A percentile compares a stretch with the other conserved stretches of the same genome.
Conservation (phyloP, 2,888 invertebrate species). For the Chaetogeoica ovagalla region DNA sequence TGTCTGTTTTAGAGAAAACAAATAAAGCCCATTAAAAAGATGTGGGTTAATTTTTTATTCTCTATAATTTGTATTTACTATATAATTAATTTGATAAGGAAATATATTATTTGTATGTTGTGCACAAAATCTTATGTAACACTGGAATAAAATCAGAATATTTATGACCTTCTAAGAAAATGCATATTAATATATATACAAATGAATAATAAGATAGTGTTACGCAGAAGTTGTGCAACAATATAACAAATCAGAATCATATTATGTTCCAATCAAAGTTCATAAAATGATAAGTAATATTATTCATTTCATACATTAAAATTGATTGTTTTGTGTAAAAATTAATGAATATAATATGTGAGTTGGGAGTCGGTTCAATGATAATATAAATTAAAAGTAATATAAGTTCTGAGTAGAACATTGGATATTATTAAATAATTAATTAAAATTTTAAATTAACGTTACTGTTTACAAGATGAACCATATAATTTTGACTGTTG, state of each 20-base stretch:
- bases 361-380: no score
- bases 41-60: no score
- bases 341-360: not conserved
- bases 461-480: not conserved
- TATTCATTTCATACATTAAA: not conserved
- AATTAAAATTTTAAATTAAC: no score
- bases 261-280: constrained; percentile 1
- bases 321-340: not conserved
- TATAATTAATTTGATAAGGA: no score
- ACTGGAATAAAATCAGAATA: not conserved
- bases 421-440: no score
- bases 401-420: not conserved
- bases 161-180: constrained; percentile 3
- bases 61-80: no score
- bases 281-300: not conserved
- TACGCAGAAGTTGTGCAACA: not conserved
- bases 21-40: no score
- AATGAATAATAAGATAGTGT: not conserved
- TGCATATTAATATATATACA: not conserved
- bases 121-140: not conserved
- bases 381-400: not conserved
- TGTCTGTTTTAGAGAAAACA: no score
- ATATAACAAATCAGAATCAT: not conserved
- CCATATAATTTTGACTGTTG: not conserved
- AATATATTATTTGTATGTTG: not conserved